Percentiles rank a stretch among this genome's conserved stretches.
Evolutionary conservation across 2,113 vertebrate species (phyloP).

Genomic region (Oryctolagus cuniculus): mOryCun1.1 NC_091435.1:131767501-131768000

Average conservation of each 20-base stretch:
- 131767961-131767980: too few relatives aligned
- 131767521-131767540: neutral
- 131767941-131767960: too few relatives aligned
- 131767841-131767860: neutral
- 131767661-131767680: neutral
- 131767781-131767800: neutral
- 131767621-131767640: constrained; percentile 12
- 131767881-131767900: neutral
- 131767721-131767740: neutral
- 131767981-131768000: too few relatives aligned
- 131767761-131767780: neutral
- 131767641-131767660: neutral
- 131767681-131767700: constrained; percentile 15
- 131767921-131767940: too few relatives aligned
- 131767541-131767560: neutral
- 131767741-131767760: neutral
- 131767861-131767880: constrained; percentile 7
- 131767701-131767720: neutral
- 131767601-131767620: neutral
- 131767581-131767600: neutral
- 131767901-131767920: too few relatives aligned
- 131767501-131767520: neutral
- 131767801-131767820: neutral
- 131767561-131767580: constrained; percentile 7
- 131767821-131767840: neutral